These are phyloP conservation scores for Cheilosia pagana DNA, from an alignment of 2,888 invertebrate genomes.

Conservation along the genomic window DNA sequence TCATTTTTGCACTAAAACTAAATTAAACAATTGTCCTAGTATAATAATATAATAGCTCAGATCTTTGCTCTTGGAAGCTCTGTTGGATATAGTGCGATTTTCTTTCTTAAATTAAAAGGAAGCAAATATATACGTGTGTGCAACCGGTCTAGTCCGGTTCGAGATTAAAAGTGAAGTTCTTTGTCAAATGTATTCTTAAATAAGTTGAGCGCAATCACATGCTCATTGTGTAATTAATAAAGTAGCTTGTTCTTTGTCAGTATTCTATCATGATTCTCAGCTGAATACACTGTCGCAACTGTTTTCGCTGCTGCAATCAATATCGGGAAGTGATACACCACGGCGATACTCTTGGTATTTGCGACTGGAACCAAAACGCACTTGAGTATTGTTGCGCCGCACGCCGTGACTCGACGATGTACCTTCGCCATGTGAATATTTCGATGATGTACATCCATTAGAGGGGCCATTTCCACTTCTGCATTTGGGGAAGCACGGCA, in stretches of 20 bases:
- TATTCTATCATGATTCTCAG: slow-evolving; percentile 67
- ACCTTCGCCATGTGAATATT: slow-evolving; percentile 31
- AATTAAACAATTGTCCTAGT: slow-evolving; percentile 18
- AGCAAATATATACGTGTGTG: slow-evolving; percentile 18
- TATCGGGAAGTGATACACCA: slow-evolving; percentile 80
- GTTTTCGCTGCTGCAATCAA: slow-evolving; percentile 82
- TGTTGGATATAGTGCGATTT: slow-evolving; percentile 32
- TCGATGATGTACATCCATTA: slow-evolving; percentile 45
- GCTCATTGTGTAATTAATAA: slow-evolving; percentile 1
- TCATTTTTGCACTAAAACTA: slow-evolving; percentile 32
- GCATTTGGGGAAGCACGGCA: slow-evolving; percentile 80
- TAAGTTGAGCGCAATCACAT: slow-evolving; percentile 35
- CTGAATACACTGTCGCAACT: slow-evolving; percentile 82
- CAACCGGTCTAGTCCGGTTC: slow-evolving; percentile 18
- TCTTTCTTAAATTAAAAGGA: slow-evolving; percentile 35
- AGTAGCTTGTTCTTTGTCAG: slow-evolving; percentile 14
- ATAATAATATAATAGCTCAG: slow-evolving; percentile 30
- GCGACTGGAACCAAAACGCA: slow-evolving; percentile 30
- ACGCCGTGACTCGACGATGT: slow-evolving; percentile 44
- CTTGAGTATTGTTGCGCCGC: slow-evolving; percentile 53
- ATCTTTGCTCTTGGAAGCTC: slow-evolving; percentile 64
- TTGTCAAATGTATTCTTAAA: slow-evolving; percentile 4
- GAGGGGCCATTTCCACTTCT: slow-evolving; percentile 35
- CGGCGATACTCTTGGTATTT: slow-evolving; percentile 76
- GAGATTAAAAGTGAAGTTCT: slow-evolving; percentile 16